These are phyloP conservation scores for Limnephilus lunatus DNA, from an alignment of 2,888 invertebrate species.

Conservation along the genomic window DNA sequence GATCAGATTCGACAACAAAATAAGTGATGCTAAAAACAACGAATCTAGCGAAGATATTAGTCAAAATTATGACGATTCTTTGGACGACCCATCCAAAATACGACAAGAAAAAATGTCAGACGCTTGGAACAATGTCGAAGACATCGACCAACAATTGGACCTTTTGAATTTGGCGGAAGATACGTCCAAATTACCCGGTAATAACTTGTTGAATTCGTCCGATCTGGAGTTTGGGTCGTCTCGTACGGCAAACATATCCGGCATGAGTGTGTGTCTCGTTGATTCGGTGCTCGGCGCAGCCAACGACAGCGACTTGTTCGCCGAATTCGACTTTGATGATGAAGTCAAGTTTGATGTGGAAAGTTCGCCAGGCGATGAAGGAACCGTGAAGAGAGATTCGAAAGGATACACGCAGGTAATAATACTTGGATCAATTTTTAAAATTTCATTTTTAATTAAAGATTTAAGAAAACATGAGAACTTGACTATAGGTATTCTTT, in stretches of 20 bases:
- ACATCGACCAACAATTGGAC: constrained; percentile 2
- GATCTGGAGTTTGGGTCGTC: not conserved
- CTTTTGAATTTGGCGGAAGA: not conserved
- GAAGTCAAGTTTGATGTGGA: constrained; percentile 5
- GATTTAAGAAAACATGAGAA: not conserved
- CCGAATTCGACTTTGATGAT: constrained; percentile 71
- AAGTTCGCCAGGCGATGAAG: not conserved
- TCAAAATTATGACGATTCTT: not conserved
- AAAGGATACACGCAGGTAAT: constrained; percentile 54
- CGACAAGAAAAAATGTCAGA: constrained; percentile 29
- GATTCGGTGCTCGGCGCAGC: constrained; percentile 74
- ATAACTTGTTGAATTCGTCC: constrained; percentile 6
- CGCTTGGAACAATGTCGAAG: constrained; percentile 27
- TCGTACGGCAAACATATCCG: constrained; percentile 72
- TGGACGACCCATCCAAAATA: constrained; percentile 6
- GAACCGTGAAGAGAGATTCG: constrained; percentile 48
- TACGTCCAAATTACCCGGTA: not conserved
- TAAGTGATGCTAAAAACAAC: not conserved
- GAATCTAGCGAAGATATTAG: not conserved
- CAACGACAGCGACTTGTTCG: constrained; percentile 71
- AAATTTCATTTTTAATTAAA: not conserved
- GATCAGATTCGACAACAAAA: not conserved
- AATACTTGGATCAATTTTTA: not conserved
- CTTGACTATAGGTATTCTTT: not conserved
- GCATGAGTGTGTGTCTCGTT: constrained; percentile 75